Conservation (phyloP, 2,797 vertebrate species). For the Falco concolor region DNA sequence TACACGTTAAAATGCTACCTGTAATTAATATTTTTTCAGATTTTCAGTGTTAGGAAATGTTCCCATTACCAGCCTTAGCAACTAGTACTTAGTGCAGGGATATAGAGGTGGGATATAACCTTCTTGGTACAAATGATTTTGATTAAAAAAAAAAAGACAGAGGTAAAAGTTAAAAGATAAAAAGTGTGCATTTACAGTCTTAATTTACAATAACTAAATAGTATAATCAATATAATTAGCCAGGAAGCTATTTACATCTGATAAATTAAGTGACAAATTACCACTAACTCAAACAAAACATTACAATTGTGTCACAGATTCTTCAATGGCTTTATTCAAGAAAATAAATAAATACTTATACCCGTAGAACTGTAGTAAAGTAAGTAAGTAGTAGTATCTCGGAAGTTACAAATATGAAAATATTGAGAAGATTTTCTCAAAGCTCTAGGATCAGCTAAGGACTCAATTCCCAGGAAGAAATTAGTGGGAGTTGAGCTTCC, state of each 20-base stretch:
- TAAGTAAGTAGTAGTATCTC: background rate
- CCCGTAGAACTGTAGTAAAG: background rate
- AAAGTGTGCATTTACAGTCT: background rate
- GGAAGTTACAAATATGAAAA: background rate
- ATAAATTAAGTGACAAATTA: background rate
- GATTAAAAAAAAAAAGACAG: background rate
- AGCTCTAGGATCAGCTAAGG: background rate
- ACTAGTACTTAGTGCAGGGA: background rate
- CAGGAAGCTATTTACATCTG: background rate
- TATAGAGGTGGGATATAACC: background rate
- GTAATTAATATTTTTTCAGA: background rate
- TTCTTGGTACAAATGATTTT: background rate
- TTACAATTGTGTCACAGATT: background rate
- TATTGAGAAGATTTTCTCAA: background rate
- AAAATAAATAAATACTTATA: background rate
- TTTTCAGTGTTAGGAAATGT: background rate
- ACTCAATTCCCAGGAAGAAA: background rate
- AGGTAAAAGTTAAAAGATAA: background rate
- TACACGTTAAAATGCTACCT: background rate
- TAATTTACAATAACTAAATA: background rate
- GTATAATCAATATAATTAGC: background rate
- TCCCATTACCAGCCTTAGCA: background rate
- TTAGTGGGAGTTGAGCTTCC: slow-evolving; percentile 25
- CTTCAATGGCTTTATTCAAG: background rate
- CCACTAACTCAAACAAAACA: background rate